A percentile compares a stretch with the other conserved stretches of the same genome.
Evolutionary conservation across 2,797 vertebrate species (phyloP).

Genomic region (Taeniopygia guttata): DNA sequence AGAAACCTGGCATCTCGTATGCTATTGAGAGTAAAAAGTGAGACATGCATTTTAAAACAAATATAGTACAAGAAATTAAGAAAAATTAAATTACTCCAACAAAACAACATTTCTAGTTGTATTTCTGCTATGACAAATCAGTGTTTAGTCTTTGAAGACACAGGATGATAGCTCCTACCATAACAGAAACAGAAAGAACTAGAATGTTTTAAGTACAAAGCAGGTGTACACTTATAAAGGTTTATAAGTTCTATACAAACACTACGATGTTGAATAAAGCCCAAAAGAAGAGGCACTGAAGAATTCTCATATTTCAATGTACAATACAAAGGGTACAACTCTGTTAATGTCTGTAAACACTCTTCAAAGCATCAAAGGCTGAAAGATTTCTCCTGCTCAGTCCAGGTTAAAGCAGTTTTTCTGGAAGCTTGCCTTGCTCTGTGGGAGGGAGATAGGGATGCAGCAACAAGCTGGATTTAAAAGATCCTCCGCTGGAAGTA

Average conservation of each 20-base stretch:
- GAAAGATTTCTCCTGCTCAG: neutral
- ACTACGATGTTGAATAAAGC: neutral
- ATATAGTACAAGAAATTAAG: neutral
- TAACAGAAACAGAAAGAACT: neutral
- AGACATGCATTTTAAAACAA: neutral
- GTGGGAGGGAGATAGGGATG: neutral
- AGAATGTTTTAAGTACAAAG: neutral
- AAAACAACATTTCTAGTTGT: neutral
- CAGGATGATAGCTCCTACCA: neutral
- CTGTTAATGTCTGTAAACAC: constrained; percentile 11
- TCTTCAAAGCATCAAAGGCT: constrained; percentile 10
- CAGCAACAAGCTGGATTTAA: constrained; percentile 44
- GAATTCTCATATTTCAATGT: neutral
- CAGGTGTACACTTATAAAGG: neutral
- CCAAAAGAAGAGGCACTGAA: neutral
- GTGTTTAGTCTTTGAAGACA: neutral
- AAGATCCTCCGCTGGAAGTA: constrained; percentile 55
- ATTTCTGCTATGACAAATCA: neutral
- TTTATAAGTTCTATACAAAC: neutral
- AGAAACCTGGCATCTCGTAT: neutral
- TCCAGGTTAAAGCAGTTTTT: constrained; percentile 31
- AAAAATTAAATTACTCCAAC: neutral
- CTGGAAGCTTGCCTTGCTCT: constrained; percentile 22
- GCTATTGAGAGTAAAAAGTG: neutral
- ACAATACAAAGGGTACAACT: neutral